Base-by-base conservation (phyloP, 2,888 invertebrate genomes). In the Anaspis maculata region DNA sequence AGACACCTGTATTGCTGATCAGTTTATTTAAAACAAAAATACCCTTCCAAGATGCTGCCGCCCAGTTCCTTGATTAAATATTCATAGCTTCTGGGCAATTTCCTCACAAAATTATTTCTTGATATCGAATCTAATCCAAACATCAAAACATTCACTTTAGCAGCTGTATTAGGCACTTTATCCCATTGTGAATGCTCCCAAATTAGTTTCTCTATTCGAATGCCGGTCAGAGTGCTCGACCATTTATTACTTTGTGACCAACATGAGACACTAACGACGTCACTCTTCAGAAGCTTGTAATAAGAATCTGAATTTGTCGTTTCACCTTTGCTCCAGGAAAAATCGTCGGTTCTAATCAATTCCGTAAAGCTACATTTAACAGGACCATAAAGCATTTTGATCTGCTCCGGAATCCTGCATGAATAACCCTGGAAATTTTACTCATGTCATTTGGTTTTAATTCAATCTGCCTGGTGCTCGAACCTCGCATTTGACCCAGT, bases 41-140 rank as follows among this genome's bases (percentile, higher is more conserved):
- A 86, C 54, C 86, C 84, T 49, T 83, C 71, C 7, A 91, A 61
- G 6, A 86, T 69, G 14, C 76, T 67, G 2, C 76, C 75, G 4
- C 72, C 65, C 28, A 87, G 57, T 10, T 70, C 66, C 15, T 79
- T 68, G 1, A 69, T 74, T 27, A 90, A 57, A 57, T 76, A 83
- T 9, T 73, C 68, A 57, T 83, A 84, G 5, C 81, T 79, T 49
- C 78, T 77, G 1, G 88, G 87, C 48, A 91, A 67, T 55, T 82
- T 81, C 11, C 89, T 69, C 27, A 82, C 79, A 52, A 85, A 88
- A 5, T 84, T 80, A 64, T 87, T 83, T 28, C 81, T 74, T 1
- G 92, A 88, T 1, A 94, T 64, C 0, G 94, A 92, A 64, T 95
- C 94, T 51, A 88, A 84, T 1, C 89, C 91, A 42, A 90, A 77